Base-by-base conservation (phyloP, 2,888 invertebrate species). In the Hyposoter dolosus region DNA sequence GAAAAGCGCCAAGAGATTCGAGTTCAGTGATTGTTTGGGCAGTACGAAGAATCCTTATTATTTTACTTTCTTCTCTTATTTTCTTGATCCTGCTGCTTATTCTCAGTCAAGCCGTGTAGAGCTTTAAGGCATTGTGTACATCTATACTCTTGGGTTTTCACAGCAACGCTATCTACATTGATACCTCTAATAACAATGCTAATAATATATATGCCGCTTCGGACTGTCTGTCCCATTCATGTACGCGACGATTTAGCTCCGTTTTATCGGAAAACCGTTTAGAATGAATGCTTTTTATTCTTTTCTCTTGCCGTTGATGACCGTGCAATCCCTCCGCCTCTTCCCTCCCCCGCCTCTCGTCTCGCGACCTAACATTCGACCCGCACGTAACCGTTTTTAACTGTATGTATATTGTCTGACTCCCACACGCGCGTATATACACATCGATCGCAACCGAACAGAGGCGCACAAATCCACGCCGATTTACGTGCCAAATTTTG, bases 211-310 rank as follows among this genome's bases (percentile, higher is more conserved):
- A 69, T 76, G 56, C 69, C 28, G 50, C 50, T 28, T 66, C 72
- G 69, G 66, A 63, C 35, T 65, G 19, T 60, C 79, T 71, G 78
- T 65, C 65, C 71, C 77, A 63, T 75, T 72, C 86, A 85, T 87
- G 79, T 71, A 81, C 56, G 77, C 75, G 77, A 65, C 68, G 75
- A 76, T 84, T 79, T 84, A 82, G 82, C 84, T 66, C 35, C 84
- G 85, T 85, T 82, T 75, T 90, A 90, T 90, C 76, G 90, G 89
- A 90, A 90, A 90, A 90, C 87, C 87, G 89, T 90, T 90, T 88
- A 76, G 86, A 88, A 81, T 87, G 28, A 84, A 83, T 83, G 83
- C 76, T 75, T 85, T 76, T 85, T 85, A 77, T 84, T 84, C 87
- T 87, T 87, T 87, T 87, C 86, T 86, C 85, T 88, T 85, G 84